phyloP scores from a whole-genome alignment of 2,797 vertebrate genomes.

The Enteromius thamalakanensis region DNA sequence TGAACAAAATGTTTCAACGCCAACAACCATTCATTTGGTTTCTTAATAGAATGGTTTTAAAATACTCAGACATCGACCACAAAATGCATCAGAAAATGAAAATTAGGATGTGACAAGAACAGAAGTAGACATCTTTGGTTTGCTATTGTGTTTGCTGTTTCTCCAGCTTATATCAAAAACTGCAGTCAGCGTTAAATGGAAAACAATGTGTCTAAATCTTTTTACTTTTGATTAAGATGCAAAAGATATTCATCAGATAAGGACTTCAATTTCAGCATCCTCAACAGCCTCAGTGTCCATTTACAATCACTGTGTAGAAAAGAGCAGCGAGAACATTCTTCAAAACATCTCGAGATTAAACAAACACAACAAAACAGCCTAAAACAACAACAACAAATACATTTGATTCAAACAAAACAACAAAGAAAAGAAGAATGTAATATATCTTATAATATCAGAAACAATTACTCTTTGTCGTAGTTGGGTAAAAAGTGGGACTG shows the following conservation, averaged over 20 bases:
- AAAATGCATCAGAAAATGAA: neutral
- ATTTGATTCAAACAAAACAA: neutral
- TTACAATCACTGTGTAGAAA: neutral
- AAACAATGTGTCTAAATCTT: neutral
- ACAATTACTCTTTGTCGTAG: neutral
- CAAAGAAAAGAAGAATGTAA: neutral
- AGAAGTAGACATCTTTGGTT: neutral
- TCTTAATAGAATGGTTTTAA: conserved; percentile 22
- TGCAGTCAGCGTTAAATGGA: neutral
- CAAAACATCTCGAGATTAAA: neutral
- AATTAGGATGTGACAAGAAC: neutral
- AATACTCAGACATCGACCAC: conserved; percentile 30
- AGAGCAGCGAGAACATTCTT: neutral
- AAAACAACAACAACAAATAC: too few species aligned
- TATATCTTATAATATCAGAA: neutral
- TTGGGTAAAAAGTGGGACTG: too few species aligned
- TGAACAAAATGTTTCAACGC: conserved; percentile 27
- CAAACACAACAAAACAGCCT: neutral
- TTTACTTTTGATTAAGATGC: neutral
- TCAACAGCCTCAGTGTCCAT: too few species aligned
- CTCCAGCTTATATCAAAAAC: neutral
- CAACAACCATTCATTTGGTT: conserved; percentile 14
- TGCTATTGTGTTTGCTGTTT: neutral
- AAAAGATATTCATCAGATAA: neutral
- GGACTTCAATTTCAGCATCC: neutral